Evolutionary conservation across 1,140 invertebrate genomes (phyloP).

Genomic region (Cydia pomonella): DNA sequence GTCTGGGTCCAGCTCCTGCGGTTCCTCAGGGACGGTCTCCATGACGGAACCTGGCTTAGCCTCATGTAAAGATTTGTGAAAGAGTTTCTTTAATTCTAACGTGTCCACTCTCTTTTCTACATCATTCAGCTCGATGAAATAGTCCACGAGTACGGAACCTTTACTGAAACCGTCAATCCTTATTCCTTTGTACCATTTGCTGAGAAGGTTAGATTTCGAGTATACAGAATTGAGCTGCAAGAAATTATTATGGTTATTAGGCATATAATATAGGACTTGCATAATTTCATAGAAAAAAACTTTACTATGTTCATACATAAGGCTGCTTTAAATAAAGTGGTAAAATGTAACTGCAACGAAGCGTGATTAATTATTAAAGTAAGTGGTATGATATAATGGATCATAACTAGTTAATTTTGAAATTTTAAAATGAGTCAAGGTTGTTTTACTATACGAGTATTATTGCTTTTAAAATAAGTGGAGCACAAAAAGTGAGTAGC

Average conservation of each 20-base stretch:
- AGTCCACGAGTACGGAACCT: constrained; percentile 94
- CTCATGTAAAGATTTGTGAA: constrained; percentile 88
- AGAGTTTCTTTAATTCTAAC: constrained; percentile 88
- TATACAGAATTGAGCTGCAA: constrained; percentile 91
- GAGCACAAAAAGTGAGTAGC: constrained; percentile 6
- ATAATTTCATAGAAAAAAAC: not conserved
- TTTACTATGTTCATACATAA: not conserved
- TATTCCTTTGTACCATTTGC: constrained; percentile 91
- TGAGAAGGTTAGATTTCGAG: constrained; percentile 86
- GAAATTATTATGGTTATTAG: constrained; percentile 35
- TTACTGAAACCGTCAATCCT: constrained; percentile 93
- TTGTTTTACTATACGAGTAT: constrained; percentile 2
- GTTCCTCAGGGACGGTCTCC: constrained; percentile 56
- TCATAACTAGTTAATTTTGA: not conserved
- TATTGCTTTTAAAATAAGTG: constrained; percentile 1
- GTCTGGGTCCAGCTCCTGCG: constrained; percentile 70
- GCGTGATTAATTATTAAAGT: constrained; percentile 12
- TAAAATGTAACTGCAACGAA: constrained; percentile 4
- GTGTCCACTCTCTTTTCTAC: constrained; percentile 90
- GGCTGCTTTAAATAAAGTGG: not conserved
- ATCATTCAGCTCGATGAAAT: constrained; percentile 90
- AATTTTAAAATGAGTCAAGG: constrained; percentile 17
- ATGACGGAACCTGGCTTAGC: constrained; percentile 75
- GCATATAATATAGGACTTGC: not conserved
- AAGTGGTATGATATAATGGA: constrained; percentile 25